phyloP scores from a whole-genome alignment of 2,113 vertebrate genomes.

The Platichthys stellatus region DNA sequence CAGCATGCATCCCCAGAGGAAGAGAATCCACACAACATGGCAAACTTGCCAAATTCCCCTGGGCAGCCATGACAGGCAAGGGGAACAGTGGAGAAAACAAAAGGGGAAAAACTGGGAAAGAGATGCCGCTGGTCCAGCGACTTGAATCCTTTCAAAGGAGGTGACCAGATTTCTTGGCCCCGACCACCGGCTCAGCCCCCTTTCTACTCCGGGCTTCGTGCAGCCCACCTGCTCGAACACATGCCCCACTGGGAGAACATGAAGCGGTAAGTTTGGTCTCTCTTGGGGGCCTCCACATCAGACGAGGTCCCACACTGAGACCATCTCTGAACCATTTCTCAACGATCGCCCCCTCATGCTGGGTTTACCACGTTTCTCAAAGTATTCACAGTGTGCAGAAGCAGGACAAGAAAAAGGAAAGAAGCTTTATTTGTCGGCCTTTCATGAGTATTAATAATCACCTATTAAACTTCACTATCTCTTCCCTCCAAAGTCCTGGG shows the following conservation, averaged over 20 bases:
- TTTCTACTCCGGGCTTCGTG: slow-evolving; percentile 33
- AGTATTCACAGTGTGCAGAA: neutral
- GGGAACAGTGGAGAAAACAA: slow-evolving; percentile 2
- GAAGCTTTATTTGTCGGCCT: slow-evolving; percentile 1
- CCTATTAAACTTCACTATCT: slow-evolving; percentile 23
- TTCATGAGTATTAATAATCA: neutral
- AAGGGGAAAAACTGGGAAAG: neutral
- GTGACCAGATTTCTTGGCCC: slow-evolving; percentile 40
- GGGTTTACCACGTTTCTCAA: neutral
- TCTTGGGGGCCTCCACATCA: slow-evolving; percentile 30
- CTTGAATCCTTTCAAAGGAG: slow-evolving; percentile 15
- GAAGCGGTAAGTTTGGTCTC: slow-evolving; percentile 20
- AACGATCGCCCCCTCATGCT: neutral
- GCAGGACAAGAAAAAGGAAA: neutral
- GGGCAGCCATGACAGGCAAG: slow-evolving; percentile 14
- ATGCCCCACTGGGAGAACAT: slow-evolving; percentile 36
- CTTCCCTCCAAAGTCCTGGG: slow-evolving; percentile 8
- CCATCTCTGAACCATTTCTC: slow-evolving; percentile 10
- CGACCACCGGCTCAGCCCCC: neutral
- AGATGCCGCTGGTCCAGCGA: neutral
- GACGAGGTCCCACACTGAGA: slow-evolving; percentile 13
- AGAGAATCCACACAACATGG: slow-evolving; percentile 20
- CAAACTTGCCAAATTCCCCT: slow-evolving; percentile 21
- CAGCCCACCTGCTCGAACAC: slow-evolving; percentile 38
- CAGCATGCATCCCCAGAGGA: slow-evolving; percentile 1